Evolutionary conservation across 2,113 vertebrate species (phyloP).

Genomic region (Empidonax traillii): DNA sequence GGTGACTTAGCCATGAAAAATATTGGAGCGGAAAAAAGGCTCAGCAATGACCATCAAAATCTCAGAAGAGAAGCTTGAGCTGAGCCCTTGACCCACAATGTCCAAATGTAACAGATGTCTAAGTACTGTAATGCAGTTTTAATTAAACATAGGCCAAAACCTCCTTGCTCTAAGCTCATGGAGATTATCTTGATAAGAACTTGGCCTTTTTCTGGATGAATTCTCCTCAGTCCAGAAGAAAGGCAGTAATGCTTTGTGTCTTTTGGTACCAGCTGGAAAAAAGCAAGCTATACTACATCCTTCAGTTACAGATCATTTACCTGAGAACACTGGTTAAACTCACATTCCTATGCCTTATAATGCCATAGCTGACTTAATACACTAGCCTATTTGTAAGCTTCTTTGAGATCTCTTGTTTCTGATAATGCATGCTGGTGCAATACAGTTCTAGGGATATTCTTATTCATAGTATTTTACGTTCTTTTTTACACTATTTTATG

Average conservation of each 20-base stretch:
- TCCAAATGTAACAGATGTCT: constrained; percentile 64
- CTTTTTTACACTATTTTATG: neutral
- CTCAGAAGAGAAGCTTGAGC: neutral
- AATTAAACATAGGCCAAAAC: constrained; percentile 63
- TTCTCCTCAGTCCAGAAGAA: neutral
- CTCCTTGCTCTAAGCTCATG: neutral
- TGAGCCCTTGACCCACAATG: constrained; percentile 12
- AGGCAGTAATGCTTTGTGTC: neutral
- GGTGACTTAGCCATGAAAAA: neutral
- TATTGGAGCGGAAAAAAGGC: rapidly evolving
- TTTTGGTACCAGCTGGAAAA: neutral
- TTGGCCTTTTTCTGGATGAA: neutral
- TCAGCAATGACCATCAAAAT: neutral
- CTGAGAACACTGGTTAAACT: neutral
- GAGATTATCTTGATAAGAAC: constrained; percentile 32
- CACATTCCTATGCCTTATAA: neutral
- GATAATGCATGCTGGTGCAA: neutral
- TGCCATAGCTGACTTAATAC: neutral
- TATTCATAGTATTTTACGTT: neutral
- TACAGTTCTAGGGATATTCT: neutral
- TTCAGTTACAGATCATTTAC: neutral
- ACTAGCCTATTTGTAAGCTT: neutral
- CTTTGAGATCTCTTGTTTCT: neutral
- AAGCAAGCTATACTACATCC: neutral
- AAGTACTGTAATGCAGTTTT: constrained; percentile 50